phyloP scores from a whole-genome alignment of 1,140 invertebrate genomes.

The Popillia japonica region DNA sequence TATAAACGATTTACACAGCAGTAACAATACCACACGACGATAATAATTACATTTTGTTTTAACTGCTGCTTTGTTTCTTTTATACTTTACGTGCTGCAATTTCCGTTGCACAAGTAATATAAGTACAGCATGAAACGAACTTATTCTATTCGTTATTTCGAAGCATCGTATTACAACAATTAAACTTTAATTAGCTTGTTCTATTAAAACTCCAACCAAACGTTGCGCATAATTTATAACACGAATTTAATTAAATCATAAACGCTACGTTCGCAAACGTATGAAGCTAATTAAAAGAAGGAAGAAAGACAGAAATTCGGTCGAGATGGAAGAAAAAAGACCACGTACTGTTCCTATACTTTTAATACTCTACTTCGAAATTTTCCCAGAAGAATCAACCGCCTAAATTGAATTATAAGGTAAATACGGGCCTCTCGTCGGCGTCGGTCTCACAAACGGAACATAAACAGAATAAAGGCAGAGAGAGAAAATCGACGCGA shows the following conservation, averaged over 20 bases:
- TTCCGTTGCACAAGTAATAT: no score
- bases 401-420: constrained; percentile 13
- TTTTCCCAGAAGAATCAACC: constrained; percentile 12
- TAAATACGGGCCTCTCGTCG: neutral
- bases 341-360: neutral
- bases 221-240: neutral
- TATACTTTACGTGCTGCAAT: no score
- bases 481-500: neutral
- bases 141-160: constrained; percentile 3
- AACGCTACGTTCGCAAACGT: neutral
- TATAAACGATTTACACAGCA: no score
- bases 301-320: neutral
- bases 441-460: neutral
- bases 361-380: constrained; percentile 1
- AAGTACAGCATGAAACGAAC: neutral
- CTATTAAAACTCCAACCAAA: neutral
- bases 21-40: no score
- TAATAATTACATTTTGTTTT: no score
- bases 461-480: neutral
- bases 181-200: constrained; percentile 16
- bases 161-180: constrained; percentile 16
- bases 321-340: neutral
- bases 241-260: constrained; percentile 27
- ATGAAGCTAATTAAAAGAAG: constrained; percentile 7
- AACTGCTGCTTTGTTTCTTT: no score